Evolutionary conservation across 2,888 invertebrate genomes (phyloP).

Genomic region (Eupithecia exiguata): DNA sequence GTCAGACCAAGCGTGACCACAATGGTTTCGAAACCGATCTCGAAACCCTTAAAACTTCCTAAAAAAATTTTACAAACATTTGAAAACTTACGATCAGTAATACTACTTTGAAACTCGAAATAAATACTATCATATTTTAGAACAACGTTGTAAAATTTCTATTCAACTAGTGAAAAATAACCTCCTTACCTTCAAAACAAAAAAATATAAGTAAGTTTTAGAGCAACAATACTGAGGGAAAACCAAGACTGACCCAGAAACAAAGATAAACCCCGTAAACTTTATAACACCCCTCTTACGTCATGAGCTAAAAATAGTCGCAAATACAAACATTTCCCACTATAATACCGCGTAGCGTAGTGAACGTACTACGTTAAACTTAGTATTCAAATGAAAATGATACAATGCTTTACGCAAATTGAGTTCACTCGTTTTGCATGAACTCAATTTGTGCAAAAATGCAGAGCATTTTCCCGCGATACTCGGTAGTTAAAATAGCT

Average conservation of each 20-base stretch:
- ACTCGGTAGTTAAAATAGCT: background rate
- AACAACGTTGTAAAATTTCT: too few species aligned
- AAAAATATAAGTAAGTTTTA: background rate
- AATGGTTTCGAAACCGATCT: too few species aligned
- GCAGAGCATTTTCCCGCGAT: background rate
- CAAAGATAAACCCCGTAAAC: background rate
- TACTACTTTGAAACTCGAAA: too few species aligned
- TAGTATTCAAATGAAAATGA: background rate
- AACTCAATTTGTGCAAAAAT: background rate
- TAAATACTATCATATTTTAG: too few species aligned
- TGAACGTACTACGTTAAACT: background rate
- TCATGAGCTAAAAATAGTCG: background rate
- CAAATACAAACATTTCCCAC: background rate
- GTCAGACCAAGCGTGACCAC: too few species aligned
- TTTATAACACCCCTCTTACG: background rate
- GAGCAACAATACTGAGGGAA: background rate
- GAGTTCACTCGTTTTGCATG: background rate
- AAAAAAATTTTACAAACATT: too few species aligned
- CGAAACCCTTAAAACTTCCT: too few species aligned
- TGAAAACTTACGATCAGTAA: too few species aligned
- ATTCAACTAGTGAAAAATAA: too few species aligned
- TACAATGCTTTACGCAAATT: background rate
- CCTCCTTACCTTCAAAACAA: too few species aligned
- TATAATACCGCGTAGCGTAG: background rate
- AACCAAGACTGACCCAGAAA: background rate